Conservation (phyloP, 2,797 vertebrate species). For the Poeciliopsis turneri region DNA sequence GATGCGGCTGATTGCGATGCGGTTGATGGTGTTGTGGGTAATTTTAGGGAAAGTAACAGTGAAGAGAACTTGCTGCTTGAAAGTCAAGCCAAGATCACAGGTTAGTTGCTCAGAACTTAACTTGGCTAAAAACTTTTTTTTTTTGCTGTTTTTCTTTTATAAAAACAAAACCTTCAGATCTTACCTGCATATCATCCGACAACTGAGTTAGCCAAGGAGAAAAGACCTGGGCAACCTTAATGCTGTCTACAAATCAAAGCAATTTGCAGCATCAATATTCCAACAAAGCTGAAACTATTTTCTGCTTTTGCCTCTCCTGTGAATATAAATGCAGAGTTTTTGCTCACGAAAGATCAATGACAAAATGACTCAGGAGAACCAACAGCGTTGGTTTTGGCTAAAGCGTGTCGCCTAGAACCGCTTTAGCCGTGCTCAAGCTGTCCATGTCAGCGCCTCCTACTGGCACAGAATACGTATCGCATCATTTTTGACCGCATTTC, state of each 20-base stretch:
- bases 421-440: not conserved
- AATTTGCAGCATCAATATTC: not conserved
- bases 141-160: too few relatives aligned
- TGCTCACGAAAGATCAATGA: not conserved
- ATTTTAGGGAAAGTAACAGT: not conserved
- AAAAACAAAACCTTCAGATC: too few relatives aligned
- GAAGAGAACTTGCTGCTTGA: conserved; percentile 53
- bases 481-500: not conserved
- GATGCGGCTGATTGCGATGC: not conserved
- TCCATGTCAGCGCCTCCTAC: not conserved
- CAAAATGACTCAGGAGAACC: not conserved
- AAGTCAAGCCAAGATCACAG: conserved; percentile 78
- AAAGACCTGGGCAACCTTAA: not conserved
- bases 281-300: not conserved
- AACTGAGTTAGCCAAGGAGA: not conserved
- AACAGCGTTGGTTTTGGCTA: not conserved
- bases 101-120: conserved; percentile 52
- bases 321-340: not conserved
- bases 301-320: not conserved
- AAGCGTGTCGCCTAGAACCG: not conserved
- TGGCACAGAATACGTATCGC: not conserved
- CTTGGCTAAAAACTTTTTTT: not conserved
- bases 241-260: not conserved
- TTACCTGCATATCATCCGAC: not conserved
- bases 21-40: not conserved